A percentile compares a stretch with the other conserved stretches of the same genome.
These are phyloP conservation scores for Malachius bipustulatus DNA, from an alignment of 2,888 invertebrate genomes.

Conservation along the genomic window DNA sequence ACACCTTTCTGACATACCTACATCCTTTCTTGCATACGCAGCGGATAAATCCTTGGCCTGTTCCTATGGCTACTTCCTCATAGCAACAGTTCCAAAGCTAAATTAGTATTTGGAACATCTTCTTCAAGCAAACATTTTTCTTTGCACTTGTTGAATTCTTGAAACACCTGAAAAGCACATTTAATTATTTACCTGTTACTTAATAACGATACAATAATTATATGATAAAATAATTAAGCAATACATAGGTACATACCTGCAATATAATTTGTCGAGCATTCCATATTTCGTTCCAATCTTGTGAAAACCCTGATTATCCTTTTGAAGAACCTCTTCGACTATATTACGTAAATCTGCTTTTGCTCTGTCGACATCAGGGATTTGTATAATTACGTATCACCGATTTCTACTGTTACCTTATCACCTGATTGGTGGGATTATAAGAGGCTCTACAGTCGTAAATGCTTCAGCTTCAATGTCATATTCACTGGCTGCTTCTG, in stretches of 20 bases:
- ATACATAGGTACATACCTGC: conserved; percentile 1
- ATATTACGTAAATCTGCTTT: conserved; percentile 20
- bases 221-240: no score
- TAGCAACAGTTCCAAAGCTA: conserved; percentile 5
- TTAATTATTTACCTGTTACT: no score
- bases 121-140: conserved; percentile 1
- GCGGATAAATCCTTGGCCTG: conserved; percentile 7
- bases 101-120: neutral
- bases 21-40: conserved; percentile 9
- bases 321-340: conserved; percentile 15
- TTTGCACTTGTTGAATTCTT: conserved; percentile 3
- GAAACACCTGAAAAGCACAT: neutral
- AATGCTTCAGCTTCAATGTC: no score
- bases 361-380: conserved; percentile 20
- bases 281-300: neutral
- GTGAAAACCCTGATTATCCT: neutral
- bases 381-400: conserved; percentile 19
- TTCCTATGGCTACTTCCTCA: conserved; percentile 1
- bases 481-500: no score
- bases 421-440: neutral
- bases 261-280: neutral
- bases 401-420: conserved; percentile 14
- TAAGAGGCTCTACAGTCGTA: no score
- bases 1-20: neutral
- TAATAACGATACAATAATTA: no score